Percentiles rank a stretch among this genome's conserved stretches.
phyloP scores from a whole-genome alignment of 2,113 vertebrate genomes.

The Cyrtonyx montezumae region DNA sequence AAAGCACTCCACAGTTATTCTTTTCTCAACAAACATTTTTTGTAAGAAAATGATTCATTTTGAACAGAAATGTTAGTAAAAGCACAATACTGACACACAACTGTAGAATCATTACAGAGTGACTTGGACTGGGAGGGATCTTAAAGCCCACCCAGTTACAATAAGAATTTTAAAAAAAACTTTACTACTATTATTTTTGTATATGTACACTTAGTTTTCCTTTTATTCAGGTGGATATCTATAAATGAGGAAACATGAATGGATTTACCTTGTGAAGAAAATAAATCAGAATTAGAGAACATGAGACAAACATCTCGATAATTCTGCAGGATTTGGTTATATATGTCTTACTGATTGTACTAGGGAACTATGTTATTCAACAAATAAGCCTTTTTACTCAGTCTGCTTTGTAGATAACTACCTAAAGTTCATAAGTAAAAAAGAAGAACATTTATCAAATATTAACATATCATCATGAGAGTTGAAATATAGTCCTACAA shows the following conservation, averaged over 20 bases:
- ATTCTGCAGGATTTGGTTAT: background rate
- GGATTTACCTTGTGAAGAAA: background rate
- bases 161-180: background rate
- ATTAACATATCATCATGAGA: background rate
- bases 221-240: background rate
- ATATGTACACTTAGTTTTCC: background rate
- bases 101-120: background rate
- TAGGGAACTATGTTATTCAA: background rate
- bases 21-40: background rate
- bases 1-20: background rate
- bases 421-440: slow-evolving; percentile 5
- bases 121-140: background rate
- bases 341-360: background rate
- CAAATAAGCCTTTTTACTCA: background rate
- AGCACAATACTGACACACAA: background rate
- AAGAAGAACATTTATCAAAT: background rate
- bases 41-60: background rate
- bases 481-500: background rate
- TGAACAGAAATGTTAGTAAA: background rate
- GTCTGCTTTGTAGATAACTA: background rate
- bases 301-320: background rate
- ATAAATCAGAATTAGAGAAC: background rate
- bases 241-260: background rate
- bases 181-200: too few relatives aligned
- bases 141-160: background rate